Base-by-base conservation (phyloP, 2,888 invertebrate species). In the Galerucella nymphaeae region DNA sequence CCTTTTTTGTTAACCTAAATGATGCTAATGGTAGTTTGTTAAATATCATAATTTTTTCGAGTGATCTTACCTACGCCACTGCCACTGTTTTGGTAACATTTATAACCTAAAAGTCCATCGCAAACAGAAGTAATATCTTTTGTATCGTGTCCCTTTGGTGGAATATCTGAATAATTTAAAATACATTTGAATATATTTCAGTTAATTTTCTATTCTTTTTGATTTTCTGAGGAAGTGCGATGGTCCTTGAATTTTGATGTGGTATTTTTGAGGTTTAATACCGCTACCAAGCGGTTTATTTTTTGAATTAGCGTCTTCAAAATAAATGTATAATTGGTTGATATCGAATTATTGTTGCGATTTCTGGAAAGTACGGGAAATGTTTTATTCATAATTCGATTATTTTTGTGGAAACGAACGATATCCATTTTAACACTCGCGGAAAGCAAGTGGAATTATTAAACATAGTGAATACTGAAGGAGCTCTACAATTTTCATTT, bases 141-240 rank as follows among this genome's bases (percentile, higher is more conserved):
- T 57, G 62, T 58, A 59, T 63, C 57, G 63, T 64, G 67, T 72
- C 72, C 71, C 70, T 64, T 53, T 58, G 20, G 63, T 57, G 42
- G 75, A 71, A 73, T 75, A 73, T 67, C 59, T 71, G 71, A 71
- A 71, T 70, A 74, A 66, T 57, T 73, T 70, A 70, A 71, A 75
- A 75, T 75, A 75, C 45, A 75, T 75, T 75, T 70, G 70, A 75
- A 75, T 75, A 61, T 62, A 71, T 73, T 73, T 66, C 41, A 72
- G 65, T 73, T 18, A 41, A 70, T 66, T 30, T 70, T 73, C 50
- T 70, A 63, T 70, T 64, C 68, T 63, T 70, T 70, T 70, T 45
- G 70, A 70, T 70, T 73, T 73, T 67, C 13, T 20, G 58, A 68
- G 48, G 66, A 62, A 62, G 42, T 16, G 16, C 61, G 20, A 55